Base-by-base conservation (phyloP, 2,888 invertebrate genomes). In the Hermaeophaga mercurialis region DNA sequence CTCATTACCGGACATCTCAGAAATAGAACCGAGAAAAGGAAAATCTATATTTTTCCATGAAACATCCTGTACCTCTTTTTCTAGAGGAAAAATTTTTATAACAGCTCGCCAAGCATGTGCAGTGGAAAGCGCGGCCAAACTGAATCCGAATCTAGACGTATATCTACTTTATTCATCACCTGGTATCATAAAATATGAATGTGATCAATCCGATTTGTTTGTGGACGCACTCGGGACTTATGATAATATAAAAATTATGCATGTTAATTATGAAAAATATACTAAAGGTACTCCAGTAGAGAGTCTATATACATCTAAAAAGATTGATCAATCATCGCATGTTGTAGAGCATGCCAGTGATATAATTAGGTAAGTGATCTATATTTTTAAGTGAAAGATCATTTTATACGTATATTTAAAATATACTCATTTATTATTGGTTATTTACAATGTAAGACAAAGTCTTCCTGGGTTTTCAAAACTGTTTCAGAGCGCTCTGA, bases 1-100 rank as follows among this genome's bases (percentile, higher is more conserved):
- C 2, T 9, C 71, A 0, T 60, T 77, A 28, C 70, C 69, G 6
- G 73, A 76, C 52, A 74, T 78, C 17, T 66, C 70, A 0, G 68
- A 72, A 1, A 70, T 38, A n/a, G 17, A 34, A 18, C 70, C 77
- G 8, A 59, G 61, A 5, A 68, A 74, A 43, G 77, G 79, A n/a
- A 70, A 71, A 15, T 82, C 83, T 7, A 86, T 88, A 62, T 88
- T 87, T 71, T 87, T 88, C 67, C 82, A 84, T 63, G 87, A 87
- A 68, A 86, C 87, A 0, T 85, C 86, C 0, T 87, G 87, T 66
- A 79, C 76, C 54, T 75, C 75, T 0, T 65, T 65, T 24, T 49
- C 58, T 4, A 67, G 69, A 33, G 79, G 75, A 1, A 79, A 80
- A 3, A 72, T 81, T 5, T 69, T 74, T 0, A 70, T 87, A 22